Evolutionary conservation across 1,140 invertebrate genomes (phyloP), one percentile per base, ranked within the genome.

Genomic region (Oncopeltus fasciatus): DNA sequence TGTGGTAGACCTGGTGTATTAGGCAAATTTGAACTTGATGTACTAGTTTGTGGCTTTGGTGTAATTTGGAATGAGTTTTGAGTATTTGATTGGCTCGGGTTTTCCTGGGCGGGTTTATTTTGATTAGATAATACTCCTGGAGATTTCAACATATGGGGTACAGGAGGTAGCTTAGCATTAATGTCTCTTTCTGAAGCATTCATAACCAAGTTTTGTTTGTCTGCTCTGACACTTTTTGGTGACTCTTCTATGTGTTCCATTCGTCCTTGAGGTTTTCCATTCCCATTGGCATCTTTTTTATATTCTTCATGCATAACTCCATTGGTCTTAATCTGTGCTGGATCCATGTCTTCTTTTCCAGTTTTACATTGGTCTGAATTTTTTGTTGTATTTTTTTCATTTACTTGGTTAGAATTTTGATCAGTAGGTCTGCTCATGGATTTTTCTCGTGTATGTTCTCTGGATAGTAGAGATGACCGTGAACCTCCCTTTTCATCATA

Each of bases 341-440:
- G 2, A 53, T 12, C 26, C n/a, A 14, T 24, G 5, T 38, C 31
- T 53, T 53, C 18, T 9, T 21, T 14, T 24, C 26, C 24, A 53
- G 4, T 26, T 53, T 53, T 53, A 14, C 18, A 2, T 1, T 20
- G 1, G 14, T 53, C 24, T 8, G 49, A 53, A 53, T 57, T 26
- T 49, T 49, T 24, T 9, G 2, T 3, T 56, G 51, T 4, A 26
- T 29, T 27, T 57, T 57, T 57, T 4, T 57, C 59, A 29, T 57
- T 59, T 24, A 64, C 43, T 16, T 60, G 57, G 29, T 64, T 64
- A 21, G 46, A 64, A 57, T 64, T 64, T 33, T 64, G 63, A 28
- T 64, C 63, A 1, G 63, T 64, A 11, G 63, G 62, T 29, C 57
- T 59, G 4, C 28, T 18, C 21, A 18, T 12, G 1, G 56, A 38